Evolutionary conservation across 2,797 vertebrate genomes (phyloP).

Genomic region (Chromobotia macracanthus): DNA sequence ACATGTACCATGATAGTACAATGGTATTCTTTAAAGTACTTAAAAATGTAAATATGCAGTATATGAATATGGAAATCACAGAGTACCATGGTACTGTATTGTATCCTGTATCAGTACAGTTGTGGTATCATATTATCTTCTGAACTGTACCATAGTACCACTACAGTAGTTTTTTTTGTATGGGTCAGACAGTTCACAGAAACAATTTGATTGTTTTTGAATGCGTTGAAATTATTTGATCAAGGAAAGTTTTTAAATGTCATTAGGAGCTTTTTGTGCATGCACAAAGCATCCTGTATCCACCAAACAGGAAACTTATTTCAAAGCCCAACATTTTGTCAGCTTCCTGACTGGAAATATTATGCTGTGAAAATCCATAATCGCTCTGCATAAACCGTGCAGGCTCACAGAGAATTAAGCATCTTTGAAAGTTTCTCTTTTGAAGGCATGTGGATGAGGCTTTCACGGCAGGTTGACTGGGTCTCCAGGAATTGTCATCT

Average conservation of each 20-base stretch:
- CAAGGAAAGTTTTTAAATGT: constrained; percentile 4
- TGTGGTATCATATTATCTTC: no score
- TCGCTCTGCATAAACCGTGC: constrained; percentile 1
- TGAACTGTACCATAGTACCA: background rate
- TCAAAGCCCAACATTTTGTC: constrained; percentile 17
- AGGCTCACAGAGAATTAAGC: no score
- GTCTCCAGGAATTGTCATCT: constrained; percentile 16
- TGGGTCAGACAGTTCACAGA: background rate
- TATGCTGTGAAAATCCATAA: constrained; percentile 18
- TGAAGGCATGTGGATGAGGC: constrained; percentile 6
- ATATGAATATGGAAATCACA: no score
- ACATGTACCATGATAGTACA: no score
- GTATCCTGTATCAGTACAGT: no score
- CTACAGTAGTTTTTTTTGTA: background rate
- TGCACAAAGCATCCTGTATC: background rate
- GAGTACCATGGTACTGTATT: no score
- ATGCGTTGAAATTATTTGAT: background rate
- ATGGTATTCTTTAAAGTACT: no score
- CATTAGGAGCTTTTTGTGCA: background rate
- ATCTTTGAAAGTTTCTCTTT: constrained; percentile 2
- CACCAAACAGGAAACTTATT: constrained; percentile 1
- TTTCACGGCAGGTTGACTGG: background rate
- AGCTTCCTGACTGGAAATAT: constrained; percentile 15
- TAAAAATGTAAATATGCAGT: no score
- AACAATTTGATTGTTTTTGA: background rate